These are phyloP conservation scores for Coilia nasus DNA, from an alignment of 2,797 vertebrate genomes.

Conservation along the genomic window DNA sequence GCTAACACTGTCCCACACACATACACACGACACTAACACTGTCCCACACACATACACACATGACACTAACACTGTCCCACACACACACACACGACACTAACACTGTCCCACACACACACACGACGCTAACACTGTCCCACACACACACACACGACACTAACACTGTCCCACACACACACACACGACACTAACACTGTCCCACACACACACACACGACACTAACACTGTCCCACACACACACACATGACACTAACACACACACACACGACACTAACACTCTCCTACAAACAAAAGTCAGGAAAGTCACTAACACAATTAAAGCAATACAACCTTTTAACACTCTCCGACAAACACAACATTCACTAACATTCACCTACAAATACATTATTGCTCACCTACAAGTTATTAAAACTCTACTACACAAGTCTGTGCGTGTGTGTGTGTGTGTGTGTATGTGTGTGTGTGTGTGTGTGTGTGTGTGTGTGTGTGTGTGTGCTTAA, in stretches of 20 bases:
- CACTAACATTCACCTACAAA: too few species aligned
- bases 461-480: too few species aligned
- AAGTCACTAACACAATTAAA: too few species aligned
- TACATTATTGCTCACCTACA: too few species aligned
- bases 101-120: neutral
- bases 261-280: neutral
- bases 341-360: too few species aligned
- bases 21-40: neutral
- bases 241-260: neutral
- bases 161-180: neutral
- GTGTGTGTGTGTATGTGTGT: too few species aligned
- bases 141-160: neutral
- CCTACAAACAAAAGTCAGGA: too few species aligned
- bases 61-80: neutral
- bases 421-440: too few species aligned
- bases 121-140: too few species aligned
- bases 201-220: neutral
- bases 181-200: neutral
- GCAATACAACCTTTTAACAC: too few species aligned
- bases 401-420: too few species aligned
- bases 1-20: neutral
- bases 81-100: neutral
- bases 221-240: neutral
- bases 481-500: too few species aligned
- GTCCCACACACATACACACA: neutral